These are phyloP conservation scores for Tetrapedia diversipes DNA, from an alignment of 2,888 invertebrate species.

Conservation along the genomic window DNA sequence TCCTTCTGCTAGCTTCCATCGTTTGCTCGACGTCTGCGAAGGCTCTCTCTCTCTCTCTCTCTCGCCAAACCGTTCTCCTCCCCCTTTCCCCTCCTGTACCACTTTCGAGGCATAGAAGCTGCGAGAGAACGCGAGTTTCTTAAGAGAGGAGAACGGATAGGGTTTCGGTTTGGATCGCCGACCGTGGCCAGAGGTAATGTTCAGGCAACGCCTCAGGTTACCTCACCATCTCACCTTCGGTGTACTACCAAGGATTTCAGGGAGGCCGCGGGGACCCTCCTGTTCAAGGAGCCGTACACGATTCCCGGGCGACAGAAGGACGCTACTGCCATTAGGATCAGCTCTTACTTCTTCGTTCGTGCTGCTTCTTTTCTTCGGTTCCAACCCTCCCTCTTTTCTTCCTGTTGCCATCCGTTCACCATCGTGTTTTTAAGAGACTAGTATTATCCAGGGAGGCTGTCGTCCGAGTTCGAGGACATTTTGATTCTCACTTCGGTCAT, in stretches of 20 bases:
- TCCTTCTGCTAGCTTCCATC: slow-evolving; percentile 34
- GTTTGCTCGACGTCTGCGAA: slow-evolving; percentile 27
- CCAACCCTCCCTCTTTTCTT: slow-evolving; percentile 26
- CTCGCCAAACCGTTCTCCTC: neutral
- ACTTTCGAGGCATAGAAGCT: no score
- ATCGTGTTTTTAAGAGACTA: slow-evolving; percentile 42
- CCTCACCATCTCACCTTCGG: slow-evolving; percentile 73
- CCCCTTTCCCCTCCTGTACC: neutral
- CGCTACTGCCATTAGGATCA: slow-evolving; percentile 77
- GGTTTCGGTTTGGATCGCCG: slow-evolving; percentile 76
- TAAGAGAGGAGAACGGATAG: slow-evolving; percentile 74
- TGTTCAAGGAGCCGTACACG: slow-evolving; percentile 70
- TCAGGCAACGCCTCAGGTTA: slow-evolving; percentile 78
- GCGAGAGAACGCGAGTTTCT: slow-evolving; percentile 66
- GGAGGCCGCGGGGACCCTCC: slow-evolving; percentile 65
- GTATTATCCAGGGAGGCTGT: slow-evolving; percentile 39
- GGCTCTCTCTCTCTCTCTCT: neutral
- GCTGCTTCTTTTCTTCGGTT: slow-evolving; percentile 33
- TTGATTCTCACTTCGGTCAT: slow-evolving; percentile 30
- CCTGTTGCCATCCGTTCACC: slow-evolving; percentile 23
- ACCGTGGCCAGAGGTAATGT: slow-evolving; percentile 71
- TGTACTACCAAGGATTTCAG: slow-evolving; percentile 78
- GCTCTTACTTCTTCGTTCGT: slow-evolving; percentile 55
- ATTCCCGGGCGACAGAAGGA: slow-evolving; percentile 72
- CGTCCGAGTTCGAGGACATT: slow-evolving; percentile 38